Conservation (phyloP, 2,797 vertebrate species). For the Gallinago nigripennis region DNA sequence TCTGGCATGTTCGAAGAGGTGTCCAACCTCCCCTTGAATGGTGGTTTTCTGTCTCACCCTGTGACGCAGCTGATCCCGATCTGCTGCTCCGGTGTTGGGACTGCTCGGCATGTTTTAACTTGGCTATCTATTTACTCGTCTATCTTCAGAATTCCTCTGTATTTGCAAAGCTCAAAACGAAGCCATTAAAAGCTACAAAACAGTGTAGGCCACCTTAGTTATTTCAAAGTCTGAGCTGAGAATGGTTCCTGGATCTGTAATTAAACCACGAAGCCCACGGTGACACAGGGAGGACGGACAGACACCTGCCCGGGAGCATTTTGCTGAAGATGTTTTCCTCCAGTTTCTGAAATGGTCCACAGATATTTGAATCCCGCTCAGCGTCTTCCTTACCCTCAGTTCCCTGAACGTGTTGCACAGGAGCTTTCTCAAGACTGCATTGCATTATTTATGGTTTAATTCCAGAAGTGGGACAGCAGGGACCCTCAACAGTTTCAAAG, state of each 20-base stretch:
- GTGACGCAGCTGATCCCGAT: not conserved
- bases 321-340: fast-evolving
- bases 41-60: not conserved
- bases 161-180: not conserved
- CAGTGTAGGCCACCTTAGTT: not conserved
- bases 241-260: not conserved
- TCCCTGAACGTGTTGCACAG: not conserved
- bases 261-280: not conserved
- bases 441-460: not conserved
- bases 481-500: not conserved
- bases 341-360: not conserved
- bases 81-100: not conserved
- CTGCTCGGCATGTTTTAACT: not conserved
- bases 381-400: not conserved
- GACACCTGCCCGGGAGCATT: not conserved
- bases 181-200: not conserved
- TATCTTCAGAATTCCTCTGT: not conserved
- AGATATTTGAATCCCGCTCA: not conserved
- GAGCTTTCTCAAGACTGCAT: not conserved
- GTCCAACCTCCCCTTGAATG: not conserved
- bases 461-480: not conserved
- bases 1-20: not conserved
- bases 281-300: not conserved
- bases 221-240: not conserved
- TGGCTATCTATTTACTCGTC: not conserved